phyloP scores from a whole-genome alignment of 1,140 invertebrate genomes.

The Cydia fagiglandana region DNA sequence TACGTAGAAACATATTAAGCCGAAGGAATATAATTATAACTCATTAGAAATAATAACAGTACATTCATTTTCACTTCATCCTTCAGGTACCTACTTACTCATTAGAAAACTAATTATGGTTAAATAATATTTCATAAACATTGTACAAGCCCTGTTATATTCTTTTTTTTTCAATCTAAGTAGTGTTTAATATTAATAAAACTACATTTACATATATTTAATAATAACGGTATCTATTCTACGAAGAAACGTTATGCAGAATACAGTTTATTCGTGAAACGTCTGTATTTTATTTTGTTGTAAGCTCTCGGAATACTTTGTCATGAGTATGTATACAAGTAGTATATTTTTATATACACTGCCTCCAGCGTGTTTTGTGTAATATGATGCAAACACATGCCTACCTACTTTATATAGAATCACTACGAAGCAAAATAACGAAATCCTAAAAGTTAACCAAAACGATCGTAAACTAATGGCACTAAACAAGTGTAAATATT shows the following conservation, averaged over 20 bases:
- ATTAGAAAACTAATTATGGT: not conserved
- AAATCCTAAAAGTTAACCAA: not conserved
- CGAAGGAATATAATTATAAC: not conserved
- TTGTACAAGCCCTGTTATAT: not conserved
- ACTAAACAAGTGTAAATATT: not conserved
- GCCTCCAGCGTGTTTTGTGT: not conserved
- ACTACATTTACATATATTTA: not conserved
- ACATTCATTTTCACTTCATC: not conserved
- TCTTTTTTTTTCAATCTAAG: not conserved
- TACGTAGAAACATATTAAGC: not conserved
- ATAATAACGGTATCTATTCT: not conserved
- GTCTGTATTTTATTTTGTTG: not conserved
- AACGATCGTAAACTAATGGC: not conserved
- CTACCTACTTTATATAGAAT: too few relatives aligned
- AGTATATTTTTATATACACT: not conserved
- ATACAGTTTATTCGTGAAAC: not conserved
- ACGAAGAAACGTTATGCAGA: not conserved
- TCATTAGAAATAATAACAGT: slow-evolving; percentile 5
- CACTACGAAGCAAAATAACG: not conserved
- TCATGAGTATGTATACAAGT: not conserved
- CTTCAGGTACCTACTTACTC: not conserved
- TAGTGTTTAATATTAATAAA: not conserved
- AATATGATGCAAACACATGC: not conserved
- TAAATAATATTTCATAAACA: slow-evolving; percentile 9
- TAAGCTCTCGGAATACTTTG: not conserved